Conservation (phyloP, 1,140 invertebrate species). For the Temnothorax curvispinosus region DNA sequence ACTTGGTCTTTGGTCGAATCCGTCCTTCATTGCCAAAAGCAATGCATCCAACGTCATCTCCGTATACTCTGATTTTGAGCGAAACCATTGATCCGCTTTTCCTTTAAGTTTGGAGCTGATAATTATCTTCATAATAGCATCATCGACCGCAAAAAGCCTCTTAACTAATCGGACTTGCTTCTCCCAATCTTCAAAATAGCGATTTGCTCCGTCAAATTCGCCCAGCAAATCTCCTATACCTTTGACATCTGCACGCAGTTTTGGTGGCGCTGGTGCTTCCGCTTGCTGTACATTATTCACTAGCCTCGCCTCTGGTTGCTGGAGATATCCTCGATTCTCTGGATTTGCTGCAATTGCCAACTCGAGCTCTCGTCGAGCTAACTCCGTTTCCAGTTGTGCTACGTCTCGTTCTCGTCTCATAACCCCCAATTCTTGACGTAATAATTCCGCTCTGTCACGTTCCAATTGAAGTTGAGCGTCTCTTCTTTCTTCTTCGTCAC, state of each 20-base stretch:
- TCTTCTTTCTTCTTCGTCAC: neutral
- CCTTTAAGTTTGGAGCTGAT: neutral
- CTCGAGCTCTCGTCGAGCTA: neutral
- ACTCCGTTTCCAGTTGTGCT: neutral
- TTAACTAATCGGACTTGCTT: neutral
- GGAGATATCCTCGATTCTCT: too few species aligned
- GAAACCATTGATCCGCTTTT: neutral
- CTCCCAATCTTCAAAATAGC: neutral
- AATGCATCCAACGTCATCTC: neutral
- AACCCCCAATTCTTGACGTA: neutral
- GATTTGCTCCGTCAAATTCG: neutral
- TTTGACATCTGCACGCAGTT: neutral
- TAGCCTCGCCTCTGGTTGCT: too few species aligned
- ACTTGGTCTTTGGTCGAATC: neutral
- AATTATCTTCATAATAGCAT: neutral
- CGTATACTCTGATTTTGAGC: neutral
- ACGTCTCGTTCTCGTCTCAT: neutral
- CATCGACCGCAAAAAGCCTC: neutral
- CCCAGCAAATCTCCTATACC: neutral
- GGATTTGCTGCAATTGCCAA: neutral
- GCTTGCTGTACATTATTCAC: neutral
- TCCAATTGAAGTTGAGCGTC: neutral
- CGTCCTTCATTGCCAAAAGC: neutral
- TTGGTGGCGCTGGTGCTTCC: neutral
- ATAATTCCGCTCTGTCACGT: neutral